These are phyloP conservation scores for Pseudococcus longispinus DNA, from an alignment of 2,888 invertebrate species.

Conservation along the genomic window DNA sequence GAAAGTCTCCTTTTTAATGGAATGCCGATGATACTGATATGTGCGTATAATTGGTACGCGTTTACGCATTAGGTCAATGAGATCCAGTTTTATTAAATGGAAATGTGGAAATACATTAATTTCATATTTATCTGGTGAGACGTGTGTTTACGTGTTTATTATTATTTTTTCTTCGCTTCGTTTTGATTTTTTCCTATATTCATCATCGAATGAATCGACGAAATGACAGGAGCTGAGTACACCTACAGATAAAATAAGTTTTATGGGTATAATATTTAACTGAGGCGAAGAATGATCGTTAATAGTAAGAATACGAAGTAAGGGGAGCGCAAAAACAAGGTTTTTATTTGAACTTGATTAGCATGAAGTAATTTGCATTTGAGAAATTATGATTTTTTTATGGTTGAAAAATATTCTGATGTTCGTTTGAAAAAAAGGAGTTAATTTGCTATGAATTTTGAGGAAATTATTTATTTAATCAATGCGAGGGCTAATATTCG, in stretches of 20 bases:
- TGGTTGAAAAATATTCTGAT: neutral
- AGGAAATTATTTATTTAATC: no score
- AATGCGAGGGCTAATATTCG: no score
- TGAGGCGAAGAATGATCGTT: neutral
- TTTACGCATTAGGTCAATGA: slow-evolving; percentile 23
- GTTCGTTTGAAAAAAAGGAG: no score
- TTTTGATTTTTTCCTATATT: neutral
- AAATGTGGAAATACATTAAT: slow-evolving; percentile 13
- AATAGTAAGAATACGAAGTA: neutral
- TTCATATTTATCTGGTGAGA: neutral
- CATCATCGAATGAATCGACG: neutral
- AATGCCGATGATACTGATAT: neutral
- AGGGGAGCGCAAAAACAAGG: neutral
- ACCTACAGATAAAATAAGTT: neutral
- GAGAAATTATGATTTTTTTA: neutral
- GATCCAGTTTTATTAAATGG: slow-evolving; percentile 12
- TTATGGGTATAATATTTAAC: no score
- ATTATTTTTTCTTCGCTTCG: neutral
- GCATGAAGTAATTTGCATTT: neutral
- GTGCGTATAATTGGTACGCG: neutral
- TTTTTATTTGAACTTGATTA: neutral
- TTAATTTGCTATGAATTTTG: no score
- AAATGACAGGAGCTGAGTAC: neutral
- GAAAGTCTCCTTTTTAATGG: neutral
- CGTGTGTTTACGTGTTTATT: neutral